These are phyloP conservation scores for Hemicordylus capensis DNA, from an alignment of 2,113 vertebrate genomes.

Conservation along the genomic window DNA sequence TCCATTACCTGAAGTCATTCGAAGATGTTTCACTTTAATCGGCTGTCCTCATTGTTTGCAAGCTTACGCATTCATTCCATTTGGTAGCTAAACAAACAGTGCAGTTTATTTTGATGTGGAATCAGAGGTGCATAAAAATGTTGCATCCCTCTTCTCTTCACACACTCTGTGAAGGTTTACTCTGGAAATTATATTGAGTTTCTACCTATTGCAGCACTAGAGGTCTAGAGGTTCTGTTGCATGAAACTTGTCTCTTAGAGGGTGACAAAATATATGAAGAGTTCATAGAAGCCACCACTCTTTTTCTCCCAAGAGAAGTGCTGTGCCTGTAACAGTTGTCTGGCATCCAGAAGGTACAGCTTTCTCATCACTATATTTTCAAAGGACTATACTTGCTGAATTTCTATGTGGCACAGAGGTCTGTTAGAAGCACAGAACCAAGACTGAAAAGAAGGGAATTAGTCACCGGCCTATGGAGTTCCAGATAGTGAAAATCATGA, in stretches of 20 bases:
- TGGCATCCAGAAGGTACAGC: background rate
- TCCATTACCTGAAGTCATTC: background rate
- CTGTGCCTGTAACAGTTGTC: no score
- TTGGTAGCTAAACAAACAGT: background rate
- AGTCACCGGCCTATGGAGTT: no score
- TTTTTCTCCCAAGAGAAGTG: background rate
- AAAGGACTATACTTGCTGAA: no score
- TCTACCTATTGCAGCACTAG: background rate
- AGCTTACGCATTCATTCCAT: background rate
- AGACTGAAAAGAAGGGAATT: no score
- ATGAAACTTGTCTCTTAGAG: background rate
- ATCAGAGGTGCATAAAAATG: background rate
- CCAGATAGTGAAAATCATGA: no score
- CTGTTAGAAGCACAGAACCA: no score
- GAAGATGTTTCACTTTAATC: constrained; percentile 2
- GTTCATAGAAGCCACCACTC: no score
- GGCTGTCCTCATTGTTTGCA: background rate
- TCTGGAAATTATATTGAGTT: background rate
- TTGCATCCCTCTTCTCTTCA: background rate
- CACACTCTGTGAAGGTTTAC: background rate
- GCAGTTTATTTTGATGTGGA: background rate
- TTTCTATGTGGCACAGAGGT: no score
- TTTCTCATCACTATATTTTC: no score
- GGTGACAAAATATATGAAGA: background rate
- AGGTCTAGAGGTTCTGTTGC: background rate